phyloP scores from a whole-genome alignment of 2,888 invertebrate species.

The Drosophila monieri region DNA sequence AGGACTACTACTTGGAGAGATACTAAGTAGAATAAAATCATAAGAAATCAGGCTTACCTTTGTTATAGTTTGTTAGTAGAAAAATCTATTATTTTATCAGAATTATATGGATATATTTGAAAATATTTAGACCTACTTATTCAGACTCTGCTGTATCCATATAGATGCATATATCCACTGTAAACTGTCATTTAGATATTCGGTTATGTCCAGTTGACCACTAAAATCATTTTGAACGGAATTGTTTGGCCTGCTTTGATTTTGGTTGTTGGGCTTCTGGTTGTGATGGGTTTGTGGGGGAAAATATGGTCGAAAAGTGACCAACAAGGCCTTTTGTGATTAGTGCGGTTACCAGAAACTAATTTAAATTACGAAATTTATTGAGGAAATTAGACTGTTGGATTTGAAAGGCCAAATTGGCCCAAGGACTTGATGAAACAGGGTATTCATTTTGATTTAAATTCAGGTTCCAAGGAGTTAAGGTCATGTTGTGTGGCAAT shows the following conservation, averaged over 20 bases:
- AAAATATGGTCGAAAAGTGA: background rate
- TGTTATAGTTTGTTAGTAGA: background rate
- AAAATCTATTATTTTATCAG: too few species aligned
- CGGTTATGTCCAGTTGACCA: slow-evolving; percentile 21
- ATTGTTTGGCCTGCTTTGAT: slow-evolving; percentile 2
- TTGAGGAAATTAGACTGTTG: background rate
- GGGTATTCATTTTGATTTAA: background rate
- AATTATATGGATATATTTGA: too few species aligned
- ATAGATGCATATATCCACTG: background rate
- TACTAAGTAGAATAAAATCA: background rate
- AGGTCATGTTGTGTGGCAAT: background rate
- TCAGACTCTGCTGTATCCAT: background rate
- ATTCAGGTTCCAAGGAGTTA: background rate
- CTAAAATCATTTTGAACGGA: slow-evolving; percentile 3
- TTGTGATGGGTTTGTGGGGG: background rate
- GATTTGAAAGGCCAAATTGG: background rate
- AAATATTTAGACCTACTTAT: background rate
- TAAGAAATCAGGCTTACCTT: too few species aligned
- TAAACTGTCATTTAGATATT: slow-evolving; percentile 19
- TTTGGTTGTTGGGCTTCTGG: background rate
- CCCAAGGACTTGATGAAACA: background rate
- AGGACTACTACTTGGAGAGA: too few species aligned
- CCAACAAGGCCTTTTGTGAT: background rate
- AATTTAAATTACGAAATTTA: background rate
- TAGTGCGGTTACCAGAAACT: background rate